Evolutionary conservation across 2,888 invertebrate species (phyloP).

Genomic region (Shargacucullia verbasci): DNA sequence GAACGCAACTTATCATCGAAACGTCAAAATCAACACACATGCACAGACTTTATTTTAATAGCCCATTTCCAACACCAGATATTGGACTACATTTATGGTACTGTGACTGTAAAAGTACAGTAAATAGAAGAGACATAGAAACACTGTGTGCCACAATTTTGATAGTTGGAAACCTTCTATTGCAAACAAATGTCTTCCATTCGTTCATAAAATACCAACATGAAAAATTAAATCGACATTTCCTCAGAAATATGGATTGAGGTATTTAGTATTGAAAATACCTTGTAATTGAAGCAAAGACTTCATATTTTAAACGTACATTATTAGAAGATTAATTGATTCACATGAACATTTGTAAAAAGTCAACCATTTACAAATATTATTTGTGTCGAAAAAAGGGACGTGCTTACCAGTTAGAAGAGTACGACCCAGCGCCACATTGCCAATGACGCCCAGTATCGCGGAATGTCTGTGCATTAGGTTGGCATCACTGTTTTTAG

Average conservation of each 20-base stretch:
- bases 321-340: constrained; percentile 28
- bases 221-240: constrained; percentile 49
- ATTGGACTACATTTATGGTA: constrained; percentile 10
- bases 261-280: constrained; percentile 19
- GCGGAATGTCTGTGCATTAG: constrained; percentile 77
- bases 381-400: constrained; percentile 62
- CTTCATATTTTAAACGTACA: constrained; percentile 3
- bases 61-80: constrained; percentile 13
- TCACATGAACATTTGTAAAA: constrained; percentile 10
- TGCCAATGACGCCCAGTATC: constrained; percentile 85
- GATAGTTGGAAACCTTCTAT: constrained; percentile 43
- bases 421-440: constrained; percentile 79
- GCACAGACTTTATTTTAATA: constrained; percentile 56
- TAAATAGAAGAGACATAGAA: constrained; percentile 12
- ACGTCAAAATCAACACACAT: constrained; percentile 61
- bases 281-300: not conserved
- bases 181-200: constrained; percentile 46
- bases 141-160: constrained; percentile 32
- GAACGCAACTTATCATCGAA: constrained; percentile 51
- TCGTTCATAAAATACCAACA: constrained; percentile 60
- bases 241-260: constrained; percentile 48
- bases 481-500: constrained; percentile 84
- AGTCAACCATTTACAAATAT: constrained; percentile 25
- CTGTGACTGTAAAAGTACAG: constrained; percentile 36
- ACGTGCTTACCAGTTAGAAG: constrained; percentile 69